These are phyloP conservation scores for Sinhomidia bicolor DNA, from an alignment of 2,888 invertebrate species.

Conservation along the genomic window DNA sequence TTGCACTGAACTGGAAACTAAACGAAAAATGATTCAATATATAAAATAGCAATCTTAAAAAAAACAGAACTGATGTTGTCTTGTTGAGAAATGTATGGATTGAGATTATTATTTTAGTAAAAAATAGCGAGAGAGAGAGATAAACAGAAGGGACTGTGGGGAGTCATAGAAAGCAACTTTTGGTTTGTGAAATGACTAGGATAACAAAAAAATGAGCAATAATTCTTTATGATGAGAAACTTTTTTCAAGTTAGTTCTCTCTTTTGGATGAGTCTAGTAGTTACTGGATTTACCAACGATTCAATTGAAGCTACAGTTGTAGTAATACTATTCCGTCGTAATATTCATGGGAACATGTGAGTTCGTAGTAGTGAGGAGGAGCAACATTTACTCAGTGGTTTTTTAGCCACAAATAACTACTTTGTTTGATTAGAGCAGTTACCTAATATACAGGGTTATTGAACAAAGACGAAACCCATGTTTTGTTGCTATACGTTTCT, in stretches of 20 bases:
- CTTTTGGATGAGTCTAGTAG: background rate
- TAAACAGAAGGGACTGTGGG: too few relatives aligned
- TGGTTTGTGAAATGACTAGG: background rate
- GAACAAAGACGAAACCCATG: too few relatives aligned
- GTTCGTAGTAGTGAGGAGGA: background rate
- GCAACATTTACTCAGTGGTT: too few relatives aligned
- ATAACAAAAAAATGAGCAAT: slow-evolving; percentile 23
- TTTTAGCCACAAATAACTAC: too few relatives aligned
- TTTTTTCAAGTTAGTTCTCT: slow-evolving; percentile 14
- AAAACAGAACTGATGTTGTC: background rate
- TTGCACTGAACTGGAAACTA: slow-evolving; percentile 43
- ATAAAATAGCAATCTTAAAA: slow-evolving; percentile 28
- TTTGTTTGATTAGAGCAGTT: too few relatives aligned
- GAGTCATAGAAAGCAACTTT: background rate
- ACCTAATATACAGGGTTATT: too few relatives aligned
- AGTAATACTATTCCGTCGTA: background rate
- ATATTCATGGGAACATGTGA: background rate
- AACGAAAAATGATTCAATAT: slow-evolving; percentile 34
- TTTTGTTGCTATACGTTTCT: too few relatives aligned
- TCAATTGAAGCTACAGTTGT: background rate
- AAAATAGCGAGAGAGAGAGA: background rate
- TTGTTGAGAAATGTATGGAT: background rate
- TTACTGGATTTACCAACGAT: background rate
- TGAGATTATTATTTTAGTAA: background rate
- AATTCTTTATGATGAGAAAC: slow-evolving; percentile 18